Evolutionary conservation across 2,113 vertebrate species (phyloP), one percentile per base, ranked within the genome.

Genomic region (Galemys pyrenaicus): DNA sequence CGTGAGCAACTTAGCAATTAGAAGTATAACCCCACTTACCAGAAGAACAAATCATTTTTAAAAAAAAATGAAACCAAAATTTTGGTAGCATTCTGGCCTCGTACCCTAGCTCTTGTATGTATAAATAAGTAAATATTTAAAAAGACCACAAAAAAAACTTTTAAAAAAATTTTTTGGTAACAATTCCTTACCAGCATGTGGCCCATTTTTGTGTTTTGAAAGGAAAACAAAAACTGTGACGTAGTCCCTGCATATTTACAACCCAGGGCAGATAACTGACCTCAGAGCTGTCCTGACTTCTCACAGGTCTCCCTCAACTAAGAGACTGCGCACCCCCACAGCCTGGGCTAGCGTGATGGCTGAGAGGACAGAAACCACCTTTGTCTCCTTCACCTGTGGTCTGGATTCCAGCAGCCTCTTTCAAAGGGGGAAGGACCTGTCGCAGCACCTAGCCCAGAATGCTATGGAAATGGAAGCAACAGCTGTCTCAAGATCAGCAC

Each of bases 401-500:
- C 68, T 58, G 67, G 22, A 75, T 89, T 87, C 70, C 60, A 32
- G 58, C 58, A 89, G 70, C 70, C 77, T 92, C 58, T 89, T 89
- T 32, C 35, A 7, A 93, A 79, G 78, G 54, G 32, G 0, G 51
- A 67, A 82, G 10, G 58, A 28, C 77, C 62, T 1, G 32, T 41
- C 54, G 83, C 62, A 16, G 41, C 15, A 56, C 49, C 77, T 2
- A 51, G 35, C 39, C 62, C 77, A 89, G 74, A 85, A 94, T 64
- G 83, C 81, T 87, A 89, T n/a, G 83, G 94, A 87, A 96, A 95
- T 67, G 82, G 79, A 96, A 92, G 92, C 93, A 87, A 93, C 2
- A 77, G 60, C 62, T 82, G 41, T 64, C 41, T 94, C 67, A 51
- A 75, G 64, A 87, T 70, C 10, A 79, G 54, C 58, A 28, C 71